Evolutionary conservation across 2,113 vertebrate species (phyloP).

Genomic region (human (Homo sapiens)): DNA sequence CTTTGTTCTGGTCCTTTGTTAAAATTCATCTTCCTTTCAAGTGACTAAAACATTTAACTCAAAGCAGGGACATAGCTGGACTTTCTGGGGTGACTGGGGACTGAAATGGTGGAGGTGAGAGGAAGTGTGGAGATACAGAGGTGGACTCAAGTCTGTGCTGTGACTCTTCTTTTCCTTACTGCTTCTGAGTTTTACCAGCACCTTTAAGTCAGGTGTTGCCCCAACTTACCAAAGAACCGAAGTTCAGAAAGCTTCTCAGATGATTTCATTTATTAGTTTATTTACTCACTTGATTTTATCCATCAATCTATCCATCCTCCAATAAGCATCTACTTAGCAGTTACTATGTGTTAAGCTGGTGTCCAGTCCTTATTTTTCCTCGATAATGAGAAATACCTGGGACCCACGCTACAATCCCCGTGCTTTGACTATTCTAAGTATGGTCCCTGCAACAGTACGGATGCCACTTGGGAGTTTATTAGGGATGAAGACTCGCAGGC

Average conservation of each 20-base stretch:
- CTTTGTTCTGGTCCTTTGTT: background rate
- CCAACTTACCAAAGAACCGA: background rate
- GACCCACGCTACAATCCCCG: background rate
- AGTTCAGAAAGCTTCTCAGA: background rate
- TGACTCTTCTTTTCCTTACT: too few relatives aligned
- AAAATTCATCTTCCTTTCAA: background rate
- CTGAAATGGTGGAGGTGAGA: rapidly evolving
- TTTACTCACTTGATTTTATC: background rate
- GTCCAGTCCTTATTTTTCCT: background rate
- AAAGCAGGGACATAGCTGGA: background rate
- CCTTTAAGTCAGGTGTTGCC: background rate
- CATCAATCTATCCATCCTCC: background rate
- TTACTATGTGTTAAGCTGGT: background rate
- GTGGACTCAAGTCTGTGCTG: background rate
- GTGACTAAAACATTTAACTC: background rate
- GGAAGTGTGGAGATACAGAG: background rate
- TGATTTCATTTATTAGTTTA: background rate
- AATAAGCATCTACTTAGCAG: background rate
- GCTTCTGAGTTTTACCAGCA: background rate
- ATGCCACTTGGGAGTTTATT: background rate
- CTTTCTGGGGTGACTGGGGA: too few relatives aligned
- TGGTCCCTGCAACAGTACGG: background rate
- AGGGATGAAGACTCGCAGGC: background rate
- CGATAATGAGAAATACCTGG: background rate
- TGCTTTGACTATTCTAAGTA: background rate